Base-by-base conservation (phyloP, 2,888 invertebrate species). In the Synanthedon myopaeformis region DNA sequence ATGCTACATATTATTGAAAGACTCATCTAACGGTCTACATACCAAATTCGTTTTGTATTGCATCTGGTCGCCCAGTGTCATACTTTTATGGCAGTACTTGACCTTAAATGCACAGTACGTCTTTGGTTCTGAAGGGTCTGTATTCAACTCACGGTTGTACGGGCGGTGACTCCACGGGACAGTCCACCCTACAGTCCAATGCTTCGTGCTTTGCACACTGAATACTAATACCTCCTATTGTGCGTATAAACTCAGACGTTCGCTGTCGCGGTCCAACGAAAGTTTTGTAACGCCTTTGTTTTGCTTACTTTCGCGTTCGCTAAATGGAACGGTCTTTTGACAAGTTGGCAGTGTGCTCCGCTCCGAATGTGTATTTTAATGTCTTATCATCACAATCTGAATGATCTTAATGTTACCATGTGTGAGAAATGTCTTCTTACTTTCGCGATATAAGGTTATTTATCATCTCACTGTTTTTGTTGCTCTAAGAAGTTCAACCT, bases 141-240 rank as follows among this genome's bases (percentile, higher is more conserved):
- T 80, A 87, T 87, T 82, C 85, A 67, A 64, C 63, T 70, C 85
- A 84, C 85, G 83, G 66, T 60, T 60, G 60, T 58, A 75, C 78
- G 84, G 82, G 64, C 85, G 81, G 75, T 83, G 86, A 86, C 86
- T 83, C 79, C 79, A 79, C 77, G 69, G 74, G 69, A 71, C 76
- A 71, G 77, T 79, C 74, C 79, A 77, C 70, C 72, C 72, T 70
- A 74, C 74, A 72, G 76, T 74, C 75, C 72, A 74, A 73, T 71
- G 69, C 71, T 60, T 62, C 65, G 64, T 67, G 55, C 57, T 49
- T 66, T 65, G 69, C 70, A 70, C 66, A 66, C 67, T 62, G 86
- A 81, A 87, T 87, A 85, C 81, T 83, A 87, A 87, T 87, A 69
- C 56, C 64, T 58, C 42, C 72, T 69, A 76, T 81, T 81, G 77